Evolutionary conservation across 2,113 vertebrate genomes (phyloP).

Genomic region (Tychaedon coryphoeus): DNA sequence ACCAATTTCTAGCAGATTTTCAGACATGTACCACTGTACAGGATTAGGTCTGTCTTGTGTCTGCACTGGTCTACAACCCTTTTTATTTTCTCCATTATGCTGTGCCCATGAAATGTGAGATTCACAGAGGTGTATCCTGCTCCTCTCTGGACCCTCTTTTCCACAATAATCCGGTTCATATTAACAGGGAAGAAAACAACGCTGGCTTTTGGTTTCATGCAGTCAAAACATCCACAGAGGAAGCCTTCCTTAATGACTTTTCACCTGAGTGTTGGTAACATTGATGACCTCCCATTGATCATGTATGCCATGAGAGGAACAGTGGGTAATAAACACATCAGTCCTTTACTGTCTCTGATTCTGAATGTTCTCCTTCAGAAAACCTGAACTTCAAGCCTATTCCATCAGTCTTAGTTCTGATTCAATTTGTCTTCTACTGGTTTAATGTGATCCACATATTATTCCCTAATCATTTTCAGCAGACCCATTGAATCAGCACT

Average conservation of each 20-base stretch:
- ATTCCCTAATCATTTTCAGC: background rate
- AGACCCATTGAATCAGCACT: background rate
- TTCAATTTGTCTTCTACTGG: background rate
- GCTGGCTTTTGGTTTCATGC: background rate
- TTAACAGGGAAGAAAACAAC: background rate
- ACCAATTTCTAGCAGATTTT: background rate
- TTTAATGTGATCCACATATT: background rate
- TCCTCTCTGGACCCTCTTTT: background rate
- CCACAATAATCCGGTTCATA: background rate
- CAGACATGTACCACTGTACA: background rate
- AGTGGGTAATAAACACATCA: background rate
- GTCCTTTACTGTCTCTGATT: background rate
- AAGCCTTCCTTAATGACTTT: background rate
- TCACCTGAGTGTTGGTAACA: background rate
- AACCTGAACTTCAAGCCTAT: background rate
- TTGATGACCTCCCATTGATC: background rate
- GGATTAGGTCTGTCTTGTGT: background rate
- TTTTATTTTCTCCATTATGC: background rate
- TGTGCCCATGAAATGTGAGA: fast-evolving
- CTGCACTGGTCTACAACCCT: background rate
- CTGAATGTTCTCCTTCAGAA: background rate
- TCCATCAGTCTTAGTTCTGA: background rate
- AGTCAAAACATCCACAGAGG: background rate
- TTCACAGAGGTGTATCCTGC: background rate
- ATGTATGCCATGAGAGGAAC: background rate